These are phyloP conservation scores for Zonitis immaculata DNA, from an alignment of 2,888 invertebrate genomes.

Conservation along the genomic window DNA sequence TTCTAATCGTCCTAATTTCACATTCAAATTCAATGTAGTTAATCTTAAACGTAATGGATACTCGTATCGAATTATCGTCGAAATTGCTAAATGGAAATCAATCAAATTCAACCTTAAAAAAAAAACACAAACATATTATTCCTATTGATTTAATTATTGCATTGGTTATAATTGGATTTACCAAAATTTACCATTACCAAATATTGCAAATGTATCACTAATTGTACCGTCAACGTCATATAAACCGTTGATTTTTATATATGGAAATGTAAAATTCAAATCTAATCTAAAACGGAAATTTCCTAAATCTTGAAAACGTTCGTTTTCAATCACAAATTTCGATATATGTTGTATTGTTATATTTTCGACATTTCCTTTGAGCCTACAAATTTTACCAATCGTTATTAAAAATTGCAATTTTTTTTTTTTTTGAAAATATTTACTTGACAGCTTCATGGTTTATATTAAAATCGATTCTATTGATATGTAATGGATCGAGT, in stretches of 20 bases:
- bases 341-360: slow-evolving; percentile 44
- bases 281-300: slow-evolving; percentile 37
- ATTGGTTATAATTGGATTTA: no score
- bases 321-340: slow-evolving; percentile 43
- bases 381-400: slow-evolving; percentile 29
- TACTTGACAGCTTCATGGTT: slow-evolving; percentile 43
- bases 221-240: slow-evolving; percentile 43
- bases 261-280: slow-evolving; percentile 45
- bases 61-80: slow-evolving; percentile 35
- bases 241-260: slow-evolving; percentile 42
- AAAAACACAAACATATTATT: no score
- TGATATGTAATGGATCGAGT: slow-evolving; percentile 46
- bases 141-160: no score
- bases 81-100: slow-evolving; percentile 40
- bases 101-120: slow-evolving; percentile 42
- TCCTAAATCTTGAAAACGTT: slow-evolving; percentile 39
- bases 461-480: slow-evolving; percentile 44
- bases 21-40: slow-evolving; percentile 35
- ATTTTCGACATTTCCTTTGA: slow-evolving; percentile 42
- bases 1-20: slow-evolving; percentile 40
- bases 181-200: slow-evolving; percentile 47
- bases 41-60: slow-evolving; percentile 32
- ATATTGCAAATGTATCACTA: slow-evolving; percentile 40
- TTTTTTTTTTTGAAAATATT: no score
- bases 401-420: no score